Percentiles rank a stretch among this genome's conserved stretches.
These are phyloP conservation scores for Margarornis squamiger DNA, from an alignment of 2,797 vertebrate genomes.

Conservation along the genomic window DNA sequence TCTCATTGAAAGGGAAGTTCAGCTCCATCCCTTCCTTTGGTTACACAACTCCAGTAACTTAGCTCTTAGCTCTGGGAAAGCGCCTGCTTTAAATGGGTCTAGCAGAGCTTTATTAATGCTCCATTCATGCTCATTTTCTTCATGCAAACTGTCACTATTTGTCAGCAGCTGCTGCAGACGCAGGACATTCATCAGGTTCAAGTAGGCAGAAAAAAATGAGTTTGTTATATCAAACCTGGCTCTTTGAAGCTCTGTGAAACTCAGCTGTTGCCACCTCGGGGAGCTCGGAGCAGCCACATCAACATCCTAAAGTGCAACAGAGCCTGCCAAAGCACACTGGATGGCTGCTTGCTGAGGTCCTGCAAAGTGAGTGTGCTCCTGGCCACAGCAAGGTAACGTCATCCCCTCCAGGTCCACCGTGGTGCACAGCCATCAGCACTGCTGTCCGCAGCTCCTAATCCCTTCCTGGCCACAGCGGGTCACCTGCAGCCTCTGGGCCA, in stretches of 20 bases:
- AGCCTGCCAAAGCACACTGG: not conserved
- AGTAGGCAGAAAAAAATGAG: slow-evolving; percentile 26
- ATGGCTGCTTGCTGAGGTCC: not conserved
- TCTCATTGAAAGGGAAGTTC: not conserved
- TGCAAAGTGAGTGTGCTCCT: fast-evolving
- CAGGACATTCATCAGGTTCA: slow-evolving; percentile 15
- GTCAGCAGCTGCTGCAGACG: not conserved
- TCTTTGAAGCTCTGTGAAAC: slow-evolving; percentile 11
- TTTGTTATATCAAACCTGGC: slow-evolving; percentile 4
- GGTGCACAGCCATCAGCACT: fast-evolving
- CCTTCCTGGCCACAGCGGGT: slow-evolving; percentile 8
- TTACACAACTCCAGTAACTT: not conserved
- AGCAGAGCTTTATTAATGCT: slow-evolving; percentile 30
- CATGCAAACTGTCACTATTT: not conserved
- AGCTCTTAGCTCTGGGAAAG: not conserved
- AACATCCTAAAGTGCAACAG: not conserved
- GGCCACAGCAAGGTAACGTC: fast-evolving
- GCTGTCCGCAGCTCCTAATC: not conserved
- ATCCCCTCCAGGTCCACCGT: fast-evolving
- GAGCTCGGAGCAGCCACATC: not conserved
- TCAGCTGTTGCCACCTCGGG: not conserved
- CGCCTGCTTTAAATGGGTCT: not conserved
- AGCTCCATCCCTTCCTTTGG: not conserved
- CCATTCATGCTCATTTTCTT: slow-evolving; percentile 8
- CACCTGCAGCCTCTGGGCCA: not conserved